These are phyloP conservation scores for Troilus luridus DNA, from an alignment of 2,888 invertebrate species.

Conservation along the genomic window DNA sequence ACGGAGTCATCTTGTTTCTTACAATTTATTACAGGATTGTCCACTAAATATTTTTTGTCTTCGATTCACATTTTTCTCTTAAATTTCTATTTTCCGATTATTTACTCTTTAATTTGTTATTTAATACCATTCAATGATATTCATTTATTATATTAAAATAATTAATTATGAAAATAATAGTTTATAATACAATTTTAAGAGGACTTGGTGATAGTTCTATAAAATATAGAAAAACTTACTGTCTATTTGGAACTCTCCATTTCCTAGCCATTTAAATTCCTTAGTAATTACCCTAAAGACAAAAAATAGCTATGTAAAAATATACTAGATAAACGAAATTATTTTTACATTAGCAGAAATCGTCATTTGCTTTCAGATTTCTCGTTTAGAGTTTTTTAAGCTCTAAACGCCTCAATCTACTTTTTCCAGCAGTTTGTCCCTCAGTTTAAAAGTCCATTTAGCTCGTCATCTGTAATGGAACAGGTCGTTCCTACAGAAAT, in stretches of 20 bases:
- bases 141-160: no score
- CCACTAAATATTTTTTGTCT: no score
- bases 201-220: no score
- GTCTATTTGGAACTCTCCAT: not conserved
- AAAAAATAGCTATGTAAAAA: not conserved
- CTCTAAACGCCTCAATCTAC: not conserved
- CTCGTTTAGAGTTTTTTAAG: not conserved
- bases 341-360: not conserved
- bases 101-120: no score
- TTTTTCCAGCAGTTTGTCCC: not conserved
- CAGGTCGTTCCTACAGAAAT: not conserved
- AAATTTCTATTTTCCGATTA: no score
- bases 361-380: not conserved
- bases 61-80: no score
- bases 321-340: not conserved
- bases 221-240: no score
- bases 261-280: not conserved
- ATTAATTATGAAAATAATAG: no score
- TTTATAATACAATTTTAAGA: no score
- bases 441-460: slow-evolving; percentile 5
- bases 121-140: no score
- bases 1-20: no score
- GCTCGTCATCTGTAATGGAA: not conserved
- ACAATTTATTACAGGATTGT: no score
- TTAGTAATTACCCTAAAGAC: not conserved